These are phyloP conservation scores for Diceros bicornis DNA, from an alignment of 2,797 vertebrate species.

Conservation along the genomic window DNA sequence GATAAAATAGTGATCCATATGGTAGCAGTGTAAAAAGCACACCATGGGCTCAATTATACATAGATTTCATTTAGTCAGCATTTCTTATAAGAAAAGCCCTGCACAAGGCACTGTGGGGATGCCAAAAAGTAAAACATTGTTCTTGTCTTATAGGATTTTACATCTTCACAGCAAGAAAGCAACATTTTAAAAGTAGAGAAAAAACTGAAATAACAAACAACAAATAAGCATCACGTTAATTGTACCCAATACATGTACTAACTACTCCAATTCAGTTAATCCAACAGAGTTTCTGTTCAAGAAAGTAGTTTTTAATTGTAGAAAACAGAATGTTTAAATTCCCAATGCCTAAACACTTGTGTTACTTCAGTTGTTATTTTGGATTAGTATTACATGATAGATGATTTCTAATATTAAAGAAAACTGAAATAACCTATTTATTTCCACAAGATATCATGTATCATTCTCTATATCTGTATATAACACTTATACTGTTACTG, in stretches of 20 bases:
- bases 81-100: constrained; percentile 1
- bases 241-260: background rate
- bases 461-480: background rate
- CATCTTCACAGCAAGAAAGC: background rate
- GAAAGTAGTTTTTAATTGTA: background rate
- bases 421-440: background rate
- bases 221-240: background rate
- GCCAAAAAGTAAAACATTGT: background rate
- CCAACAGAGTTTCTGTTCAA: background rate
- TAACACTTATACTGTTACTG: background rate
- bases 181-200: background rate
- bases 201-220: background rate
- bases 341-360: background rate
- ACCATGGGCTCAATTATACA: background rate
- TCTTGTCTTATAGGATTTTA: background rate
- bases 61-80: background rate
- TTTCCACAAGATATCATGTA: background rate
- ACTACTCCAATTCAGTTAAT: background rate
- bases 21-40: background rate
- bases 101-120: background rate
- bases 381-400: background rate
- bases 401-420: background rate
- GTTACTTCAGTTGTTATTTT: background rate
- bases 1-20: background rate
- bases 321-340: background rate